A percentile compares a stretch with the other conserved stretches of the same genome.
Evolutionary conservation across 2,113 vertebrate genomes (phyloP).

Genomic region (Tor tambroides): DNA sequence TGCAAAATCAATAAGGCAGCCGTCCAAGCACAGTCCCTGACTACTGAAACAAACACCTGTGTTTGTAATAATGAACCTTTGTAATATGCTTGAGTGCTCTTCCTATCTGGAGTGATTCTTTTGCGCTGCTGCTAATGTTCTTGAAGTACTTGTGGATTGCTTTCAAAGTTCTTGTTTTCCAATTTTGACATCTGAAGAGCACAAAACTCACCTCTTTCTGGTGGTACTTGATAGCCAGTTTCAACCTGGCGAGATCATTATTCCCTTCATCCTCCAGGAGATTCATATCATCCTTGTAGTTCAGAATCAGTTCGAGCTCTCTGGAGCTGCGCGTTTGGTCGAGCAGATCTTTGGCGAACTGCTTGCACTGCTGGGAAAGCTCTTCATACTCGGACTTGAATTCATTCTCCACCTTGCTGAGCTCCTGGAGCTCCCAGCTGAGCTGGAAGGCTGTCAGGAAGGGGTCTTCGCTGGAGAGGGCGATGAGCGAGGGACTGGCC

Average conservation of each 20-base stretch:
- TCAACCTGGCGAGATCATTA: conserved; percentile 92
- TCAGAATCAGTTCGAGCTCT: conserved; percentile 97
- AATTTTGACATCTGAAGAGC: neutral
- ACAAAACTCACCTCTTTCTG: conserved; percentile 90
- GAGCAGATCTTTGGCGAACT: conserved; percentile 96
- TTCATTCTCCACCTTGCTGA: conserved; percentile 98
- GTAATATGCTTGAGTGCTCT: neutral
- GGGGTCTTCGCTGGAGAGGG: conserved; percentile 96
- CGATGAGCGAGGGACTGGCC: conserved; percentile 92
- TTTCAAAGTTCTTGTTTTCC: neutral
- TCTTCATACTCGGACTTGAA: conserved; percentile 98
- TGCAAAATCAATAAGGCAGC: conserved; percentile 1
- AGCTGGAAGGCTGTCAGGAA: conserved; percentile 96
- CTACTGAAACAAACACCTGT: neutral
- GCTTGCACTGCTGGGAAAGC: conserved; percentile 93
- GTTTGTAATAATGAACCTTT: neutral
- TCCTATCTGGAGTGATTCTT: neutral
- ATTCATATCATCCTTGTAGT: conserved; percentile 90
- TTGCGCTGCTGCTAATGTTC: neutral
- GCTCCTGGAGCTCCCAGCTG: conserved; percentile 97
- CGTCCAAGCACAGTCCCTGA: neutral
- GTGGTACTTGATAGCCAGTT: conserved; percentile 96
- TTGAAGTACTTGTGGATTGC: neutral
- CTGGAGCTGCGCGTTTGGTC: conserved; percentile 97
- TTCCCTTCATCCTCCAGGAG: conserved; percentile 88